A percentile compares a stretch with the other conserved stretches of the same genome.
These are phyloP conservation scores for Trachelus stipa DNA, from an alignment of 2,888 invertebrate species.

Conservation along the genomic window DNA sequence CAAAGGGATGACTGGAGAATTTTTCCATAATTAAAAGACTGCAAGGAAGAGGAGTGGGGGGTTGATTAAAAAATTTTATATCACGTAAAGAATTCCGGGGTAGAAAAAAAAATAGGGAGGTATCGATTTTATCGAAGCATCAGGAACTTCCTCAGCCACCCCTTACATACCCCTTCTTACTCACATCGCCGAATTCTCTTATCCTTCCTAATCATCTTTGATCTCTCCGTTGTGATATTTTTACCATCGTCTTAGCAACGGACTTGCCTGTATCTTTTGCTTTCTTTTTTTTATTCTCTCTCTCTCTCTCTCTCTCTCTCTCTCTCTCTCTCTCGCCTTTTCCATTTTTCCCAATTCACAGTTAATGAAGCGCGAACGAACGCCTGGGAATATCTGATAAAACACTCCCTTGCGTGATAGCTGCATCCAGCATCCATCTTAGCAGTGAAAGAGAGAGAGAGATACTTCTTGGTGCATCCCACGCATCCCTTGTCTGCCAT, in stretches of 20 bases:
- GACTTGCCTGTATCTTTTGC: not conserved
- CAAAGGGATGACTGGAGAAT: not conserved
- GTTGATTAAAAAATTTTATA: not conserved
- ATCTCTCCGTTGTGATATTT: not conserved
- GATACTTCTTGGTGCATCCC: too few relatives aligned
- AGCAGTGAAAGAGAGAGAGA: not conserved
- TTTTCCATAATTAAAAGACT: not conserved
- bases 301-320: not conserved
- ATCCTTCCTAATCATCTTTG: not conserved
- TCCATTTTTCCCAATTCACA: slow-evolving; percentile 52
- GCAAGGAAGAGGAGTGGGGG: not conserved
- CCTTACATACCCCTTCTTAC: not conserved
- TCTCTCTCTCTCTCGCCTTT: slow-evolving; percentile 28
- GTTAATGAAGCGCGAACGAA: slow-evolving; percentile 57
- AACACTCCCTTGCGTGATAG: slow-evolving; percentile 15
- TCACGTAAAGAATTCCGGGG: not conserved
- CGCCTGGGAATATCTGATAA: slow-evolving; percentile 43
- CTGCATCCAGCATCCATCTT: not conserved
- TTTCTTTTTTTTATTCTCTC: not conserved
- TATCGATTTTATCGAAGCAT: not conserved
- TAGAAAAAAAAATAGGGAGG: not conserved
- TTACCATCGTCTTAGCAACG: not conserved
- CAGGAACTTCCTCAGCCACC: not conserved
- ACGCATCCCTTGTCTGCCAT: not conserved
- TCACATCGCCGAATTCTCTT: not conserved